Evolutionary conservation across 2,888 invertebrate species (phyloP), one percentile per base, ranked within the genome.

Genomic region (Drosophila histrio): DNA sequence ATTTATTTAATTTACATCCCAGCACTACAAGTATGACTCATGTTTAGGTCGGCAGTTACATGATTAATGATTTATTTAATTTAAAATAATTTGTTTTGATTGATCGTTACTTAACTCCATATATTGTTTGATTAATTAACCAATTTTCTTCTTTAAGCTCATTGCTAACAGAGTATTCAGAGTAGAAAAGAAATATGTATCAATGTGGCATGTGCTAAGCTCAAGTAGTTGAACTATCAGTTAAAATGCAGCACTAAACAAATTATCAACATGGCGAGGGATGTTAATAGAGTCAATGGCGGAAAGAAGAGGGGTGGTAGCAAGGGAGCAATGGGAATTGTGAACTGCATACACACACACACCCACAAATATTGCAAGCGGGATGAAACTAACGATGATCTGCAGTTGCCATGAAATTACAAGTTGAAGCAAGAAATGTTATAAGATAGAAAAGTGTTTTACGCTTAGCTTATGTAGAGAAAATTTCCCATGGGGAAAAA

Each of bases 201-300:
- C 62, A 44, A 52, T 61, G 62, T n/a, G n/a, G n/a, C 57, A 64
- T 62, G 50, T 62, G 36, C 44, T 28, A 22, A 22, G 56, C 72
- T 64, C 70, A 71, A 81, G 65, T 73, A 71, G 73, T 81, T 81
- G 82, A 83, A 87, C 85, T 87, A 82, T 85, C 74, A 87, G 74
- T 74, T 72, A 85, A 85, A 87, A 79, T 87, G 86, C 79, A 77
- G 88, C 77, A 79, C 85, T 82, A 79, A 66, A 80, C 77, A 70
- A 73, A 78, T 80, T 67, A 70, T 28, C 57, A 65, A 65, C n/a
- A n/a, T n/a, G n/a, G n/a, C n/a, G n/a, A n/a, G n/a, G n/a, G n/a
- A n/a, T n/a, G n/a, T n/a, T n/a, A n/a, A n/a, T n/a, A 5, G 19
- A 8, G 5, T 8, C 9, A 15, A 26, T 50, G 11, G 11, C 5